These are phyloP conservation scores for Lobophora halterata DNA, from an alignment of 2,888 invertebrate genomes.

Conservation along the genomic window DNA sequence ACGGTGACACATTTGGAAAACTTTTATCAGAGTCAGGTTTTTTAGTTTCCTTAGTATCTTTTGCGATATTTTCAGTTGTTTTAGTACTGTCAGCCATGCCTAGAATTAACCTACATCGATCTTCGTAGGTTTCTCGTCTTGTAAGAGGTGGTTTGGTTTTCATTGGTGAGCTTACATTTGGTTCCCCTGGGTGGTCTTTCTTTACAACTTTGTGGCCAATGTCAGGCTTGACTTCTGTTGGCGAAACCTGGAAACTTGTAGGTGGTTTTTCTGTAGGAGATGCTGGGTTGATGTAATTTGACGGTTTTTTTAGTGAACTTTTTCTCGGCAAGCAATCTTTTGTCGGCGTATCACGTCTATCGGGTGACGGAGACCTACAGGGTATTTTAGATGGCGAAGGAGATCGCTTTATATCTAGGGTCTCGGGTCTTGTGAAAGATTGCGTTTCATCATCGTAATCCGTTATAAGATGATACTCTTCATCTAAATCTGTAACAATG, in stretches of 20 bases:
- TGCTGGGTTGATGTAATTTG: conserved; percentile 40
- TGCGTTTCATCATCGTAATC: conserved; percentile 35
- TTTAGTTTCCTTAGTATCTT: conserved; percentile 32
- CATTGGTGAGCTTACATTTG: conserved; percentile 40
- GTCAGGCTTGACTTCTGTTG: conserved; percentile 49
- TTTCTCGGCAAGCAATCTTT: conserved; percentile 67
- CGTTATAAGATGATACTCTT: conserved; percentile 45
- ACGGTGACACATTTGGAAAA: conserved; percentile 56
- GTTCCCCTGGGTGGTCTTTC: conserved; percentile 49
- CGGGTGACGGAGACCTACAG: conserved; percentile 64
- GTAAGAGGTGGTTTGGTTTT: conserved; percentile 81
- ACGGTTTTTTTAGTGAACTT: conserved; percentile 71
- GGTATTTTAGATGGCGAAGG: conserved; percentile 68
- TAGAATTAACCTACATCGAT: conserved; percentile 85
- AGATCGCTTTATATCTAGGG: conserved; percentile 42
- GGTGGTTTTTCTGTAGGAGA: conserved; percentile 68
- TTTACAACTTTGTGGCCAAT: conserved; percentile 49
- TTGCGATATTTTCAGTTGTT: conserved; percentile 39
- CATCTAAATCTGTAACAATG: conserved; percentile 63
- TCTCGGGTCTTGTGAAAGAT: conserved; percentile 40
- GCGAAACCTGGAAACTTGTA: conserved; percentile 63
- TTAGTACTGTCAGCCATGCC: conserved; percentile 80
- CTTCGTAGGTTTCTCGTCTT: conserved; percentile 87
- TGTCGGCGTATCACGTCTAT: conserved; percentile 48
- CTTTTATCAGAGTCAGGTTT: conserved; percentile 40